A percentile compares a stretch with the other conserved stretches of the same genome.
phyloP scores from a whole-genome alignment of 2,888 invertebrate genomes.

The Brachypalpus laphriformis region DNA sequence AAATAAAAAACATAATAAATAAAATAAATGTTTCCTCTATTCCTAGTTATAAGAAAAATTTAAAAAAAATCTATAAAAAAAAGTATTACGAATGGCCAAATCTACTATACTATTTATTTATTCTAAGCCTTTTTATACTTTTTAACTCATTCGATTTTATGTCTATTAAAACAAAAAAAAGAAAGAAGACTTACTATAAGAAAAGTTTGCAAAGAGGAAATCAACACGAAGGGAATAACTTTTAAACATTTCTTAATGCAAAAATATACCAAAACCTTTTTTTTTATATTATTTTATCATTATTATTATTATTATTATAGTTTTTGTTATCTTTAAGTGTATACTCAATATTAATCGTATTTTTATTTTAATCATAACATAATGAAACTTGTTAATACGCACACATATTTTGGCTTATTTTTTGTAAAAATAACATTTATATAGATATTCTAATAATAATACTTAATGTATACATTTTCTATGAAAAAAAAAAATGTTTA shows the following conservation, averaged over 20 bases:
- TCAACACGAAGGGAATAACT: not conserved
- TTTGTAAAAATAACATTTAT: conserved; percentile 23
- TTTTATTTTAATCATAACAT: conserved; percentile 11
- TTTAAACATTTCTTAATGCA: conserved; percentile 22
- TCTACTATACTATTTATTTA: conserved; percentile 73
- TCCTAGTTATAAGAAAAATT: conserved; percentile 24
- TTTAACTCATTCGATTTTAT: conserved; percentile 19
- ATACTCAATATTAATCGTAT: conserved; percentile 31
- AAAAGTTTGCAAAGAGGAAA: conserved; percentile 45
- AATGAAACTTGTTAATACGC: conserved; percentile 57
- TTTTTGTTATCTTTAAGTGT: conserved; percentile 26
- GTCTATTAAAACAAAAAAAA: not conserved
- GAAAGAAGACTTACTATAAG: conserved; percentile 34
- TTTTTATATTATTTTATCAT: too few relatives aligned
- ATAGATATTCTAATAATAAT: conserved; percentile 22
- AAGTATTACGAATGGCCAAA: conserved; percentile 74
- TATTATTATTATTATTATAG: conserved; percentile 15
- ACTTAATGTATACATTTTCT: conserved; percentile 58
- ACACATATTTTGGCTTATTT: conserved; percentile 25
- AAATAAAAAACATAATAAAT: too few relatives aligned
- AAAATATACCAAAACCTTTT: conserved; percentile 69
- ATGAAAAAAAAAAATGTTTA: conserved; percentile 64
- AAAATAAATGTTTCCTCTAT: conserved; percentile 16
- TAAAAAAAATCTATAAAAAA: conserved; percentile 29
- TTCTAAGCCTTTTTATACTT: conserved; percentile 41